Evolutionary conservation across 2,888 invertebrate genomes (phyloP), one percentile per base, ranked within the genome.

Genomic region (Ochropleura leucogaster): DNA sequence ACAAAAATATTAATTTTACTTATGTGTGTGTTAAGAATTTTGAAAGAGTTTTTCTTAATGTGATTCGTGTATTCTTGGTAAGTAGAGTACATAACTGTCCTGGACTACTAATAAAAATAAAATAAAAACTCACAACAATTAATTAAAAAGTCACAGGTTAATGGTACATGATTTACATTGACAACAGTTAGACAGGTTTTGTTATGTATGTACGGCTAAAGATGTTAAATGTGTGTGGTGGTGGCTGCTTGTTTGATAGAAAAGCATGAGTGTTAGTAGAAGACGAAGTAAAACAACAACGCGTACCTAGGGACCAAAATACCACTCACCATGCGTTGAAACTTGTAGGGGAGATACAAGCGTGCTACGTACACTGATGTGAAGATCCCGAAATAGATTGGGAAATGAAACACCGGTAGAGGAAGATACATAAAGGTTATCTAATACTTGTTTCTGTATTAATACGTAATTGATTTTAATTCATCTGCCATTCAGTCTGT

Each of bases 321-420:
- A 70, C 20, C 14, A 55, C 64, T 40, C 68, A 42, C 63, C 53
- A 57, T 20, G 57, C 65, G 57, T 40, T 46, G 55, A 42, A 57
- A 20, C 72, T 72, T 72, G 40, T 64, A 71, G 53, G 49, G 55
- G 57, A 63, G 49, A 55, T 44, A 57, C 57, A 18, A 59, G 57
- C 46, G 46, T 18, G 30, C 8, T 46, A 65, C 47, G 62, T 44
- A 49, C 49, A 65, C 42, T 66, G 66, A 63, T 79, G 75, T 74
- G 18, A 68, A 71, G 57, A 10, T 60, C 75, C 72, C 57, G 40
- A 82, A 82, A 79, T 82, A 82, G 82, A 72, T 55, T 69, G 40
- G 51, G 60, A 78, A 74, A 75, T 75, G 69, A 68, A 76, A 75
- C 67, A 70, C 79, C 59, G 55, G 44, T 62, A 64, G 69, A 70